Evolutionary conservation across 2,888 invertebrate species (phyloP).

Genomic region (Aspidapion aeneum): DNA sequence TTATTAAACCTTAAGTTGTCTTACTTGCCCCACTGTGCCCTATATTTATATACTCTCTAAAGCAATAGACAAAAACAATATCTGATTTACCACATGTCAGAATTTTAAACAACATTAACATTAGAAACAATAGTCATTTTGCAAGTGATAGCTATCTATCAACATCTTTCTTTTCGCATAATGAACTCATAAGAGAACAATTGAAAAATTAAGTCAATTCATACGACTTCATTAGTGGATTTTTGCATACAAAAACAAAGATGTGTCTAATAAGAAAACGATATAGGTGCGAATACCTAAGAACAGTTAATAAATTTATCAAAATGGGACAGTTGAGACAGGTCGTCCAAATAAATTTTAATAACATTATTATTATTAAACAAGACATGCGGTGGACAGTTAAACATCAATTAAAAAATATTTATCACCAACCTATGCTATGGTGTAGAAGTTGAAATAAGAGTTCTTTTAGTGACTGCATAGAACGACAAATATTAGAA

Average conservation of each 20-base stretch:
- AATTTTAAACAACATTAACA: neutral
- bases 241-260: neutral
- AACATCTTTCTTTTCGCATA: neutral
- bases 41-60: too few species aligned
- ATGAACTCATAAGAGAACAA: neutral
- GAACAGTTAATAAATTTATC: neutral
- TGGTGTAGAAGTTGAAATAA: too few species aligned
- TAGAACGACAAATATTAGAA: too few species aligned
- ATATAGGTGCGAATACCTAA: neutral
- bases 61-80: neutral
- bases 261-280: neutral
- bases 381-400: too few species aligned
- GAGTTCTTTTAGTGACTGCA: too few species aligned
- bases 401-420: too few species aligned
- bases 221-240: neutral
- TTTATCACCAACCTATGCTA: too few species aligned
- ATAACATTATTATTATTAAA: too few species aligned
- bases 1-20: too few species aligned
- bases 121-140: neutral
- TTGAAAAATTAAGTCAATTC: neutral
- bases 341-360: neutral
- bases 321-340: neutral
- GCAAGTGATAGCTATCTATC: neutral
- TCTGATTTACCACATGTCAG: neutral
- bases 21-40: too few species aligned